Evolutionary conservation across 2,888 invertebrate species (phyloP), one percentile per base, ranked within the genome.

Genomic region (Elmis aenea): DNA sequence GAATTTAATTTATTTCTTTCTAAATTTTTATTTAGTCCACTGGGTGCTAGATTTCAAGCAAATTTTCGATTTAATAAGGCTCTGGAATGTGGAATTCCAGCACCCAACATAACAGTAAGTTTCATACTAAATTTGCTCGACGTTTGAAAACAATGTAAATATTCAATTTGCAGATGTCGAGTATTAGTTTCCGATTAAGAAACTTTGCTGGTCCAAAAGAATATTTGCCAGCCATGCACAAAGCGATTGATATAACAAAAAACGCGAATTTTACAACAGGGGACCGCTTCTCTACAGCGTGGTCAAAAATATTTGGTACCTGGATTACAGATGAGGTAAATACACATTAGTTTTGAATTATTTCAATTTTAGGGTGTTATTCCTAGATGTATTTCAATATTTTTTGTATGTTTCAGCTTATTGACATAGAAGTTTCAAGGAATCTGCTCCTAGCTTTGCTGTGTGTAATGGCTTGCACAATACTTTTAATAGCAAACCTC

Each of bases 391-490:
- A n/a, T 20, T 12, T 28, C 16, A 8, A 2, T 29, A n/a, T 34
- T n/a, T n/a, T n/a, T 22, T 13, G n/a, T 9, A 34, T 11, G 13
- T 63, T 64, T 12, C 45, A 75, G 73, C 67, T 81, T 5, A 84
- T 90, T 42, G 79, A 79, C 4, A 68, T 72, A 13, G 90, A 89
- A 69, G 79, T 89, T 8, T 76, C 81, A 50, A 71, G 86, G 42
- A 89, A 88, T 64, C 72, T 90, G 38, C 74, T 80, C 35, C 65
- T 89, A 26, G 87, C 88, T 0, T 69, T 87, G 37, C 56, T 81
- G 15, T 85, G 86, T 62, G 88, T 89, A 0, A 85, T 88, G 79
- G 58, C 78, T n/a, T 85, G 85, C 52, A 87, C 87, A 0, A 64
- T 81, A 8, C 59, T 87, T 13, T 69, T 90, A 13, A 84, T 89